A percentile compares a stretch with the other conserved stretches of the same genome.
Conservation (phyloP, 2,888 invertebrate genomes). For the Labia minor region DNA sequence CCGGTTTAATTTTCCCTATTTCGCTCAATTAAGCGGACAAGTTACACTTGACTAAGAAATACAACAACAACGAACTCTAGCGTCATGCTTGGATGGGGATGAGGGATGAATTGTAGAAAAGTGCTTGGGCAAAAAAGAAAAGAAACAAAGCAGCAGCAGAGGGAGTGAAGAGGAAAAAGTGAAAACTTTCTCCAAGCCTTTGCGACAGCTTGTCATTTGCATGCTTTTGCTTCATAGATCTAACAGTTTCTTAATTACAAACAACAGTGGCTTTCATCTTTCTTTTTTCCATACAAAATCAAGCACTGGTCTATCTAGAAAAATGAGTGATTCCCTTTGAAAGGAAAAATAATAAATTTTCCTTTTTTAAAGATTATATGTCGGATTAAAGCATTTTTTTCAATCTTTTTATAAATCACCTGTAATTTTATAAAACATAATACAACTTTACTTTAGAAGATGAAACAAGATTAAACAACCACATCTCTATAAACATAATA, state of each 20-base stretch:
- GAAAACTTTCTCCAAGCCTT: constrained; percentile 2
- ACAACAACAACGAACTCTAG: constrained; percentile 8
- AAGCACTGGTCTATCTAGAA: background rate
- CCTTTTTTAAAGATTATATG: background rate
- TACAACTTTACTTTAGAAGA: too few species aligned
- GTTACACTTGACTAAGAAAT: constrained; percentile 13
- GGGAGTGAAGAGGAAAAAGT: background rate
- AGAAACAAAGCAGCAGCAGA: background rate
- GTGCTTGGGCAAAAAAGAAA: background rate
- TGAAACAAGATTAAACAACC: too few species aligned
- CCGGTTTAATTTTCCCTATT: background rate
- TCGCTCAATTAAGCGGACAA: constrained; percentile 13
- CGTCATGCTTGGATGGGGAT: background rate
- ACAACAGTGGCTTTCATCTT: constrained; percentile 6
- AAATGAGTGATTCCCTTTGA: background rate
- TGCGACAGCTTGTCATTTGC: constrained; percentile 13
- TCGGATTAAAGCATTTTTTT: background rate
- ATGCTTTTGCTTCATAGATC: background rate
- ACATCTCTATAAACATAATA: too few species aligned
- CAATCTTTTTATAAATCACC: background rate
- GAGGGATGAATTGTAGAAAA: constrained; percentile 7
- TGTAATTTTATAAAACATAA: too few species aligned
- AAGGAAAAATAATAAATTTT: background rate
- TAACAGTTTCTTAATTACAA: constrained; percentile 8
- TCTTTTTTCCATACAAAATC: background rate